Evolutionary conservation across 2,888 invertebrate species (phyloP).

Genomic region (Scaptodrosophila latifasciaeformis): DNA sequence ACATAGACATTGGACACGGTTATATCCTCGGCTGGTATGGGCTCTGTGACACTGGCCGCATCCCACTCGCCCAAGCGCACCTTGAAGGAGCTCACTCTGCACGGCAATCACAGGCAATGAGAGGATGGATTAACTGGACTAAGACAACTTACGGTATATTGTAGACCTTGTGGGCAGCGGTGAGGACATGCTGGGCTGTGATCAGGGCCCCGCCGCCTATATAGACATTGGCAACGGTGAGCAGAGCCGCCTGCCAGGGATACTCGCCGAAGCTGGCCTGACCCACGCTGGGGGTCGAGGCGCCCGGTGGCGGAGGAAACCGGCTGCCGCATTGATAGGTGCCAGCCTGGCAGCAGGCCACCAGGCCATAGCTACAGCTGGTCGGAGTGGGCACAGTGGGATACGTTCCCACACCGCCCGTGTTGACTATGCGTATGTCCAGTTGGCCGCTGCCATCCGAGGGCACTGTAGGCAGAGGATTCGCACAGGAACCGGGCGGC

Average conservation of each 20-base stretch:
- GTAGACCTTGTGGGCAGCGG: conserved; percentile 83
- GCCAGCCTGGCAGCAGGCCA: conserved; percentile 68
- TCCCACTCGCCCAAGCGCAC: conserved; percentile 87
- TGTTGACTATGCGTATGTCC: conserved; percentile 80
- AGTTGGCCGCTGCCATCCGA: conserved; percentile 78
- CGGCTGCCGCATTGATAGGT: conserved; percentile 71
- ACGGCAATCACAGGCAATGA: background rate
- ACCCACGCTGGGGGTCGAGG: conserved; percentile 74
- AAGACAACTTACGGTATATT: conserved; percentile 78
- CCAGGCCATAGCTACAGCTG: conserved; percentile 63
- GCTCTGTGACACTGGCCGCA: conserved; percentile 80
- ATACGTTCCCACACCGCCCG: no score
- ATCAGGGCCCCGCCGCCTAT: conserved; percentile 85
- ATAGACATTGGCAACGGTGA: conserved; percentile 79
- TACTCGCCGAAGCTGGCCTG: conserved; percentile 82
- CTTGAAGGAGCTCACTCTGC: conserved; percentile 76
- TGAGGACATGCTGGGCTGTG: conserved; percentile 81
- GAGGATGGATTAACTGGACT: background rate
- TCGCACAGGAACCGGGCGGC: conserved; percentile 70
- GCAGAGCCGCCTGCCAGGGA: conserved; percentile 83
- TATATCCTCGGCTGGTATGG: conserved; percentile 81
- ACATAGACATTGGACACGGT: conserved; percentile 78
- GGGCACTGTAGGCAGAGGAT: conserved; percentile 53
- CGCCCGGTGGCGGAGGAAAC: conserved; percentile 69
- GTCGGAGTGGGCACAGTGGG: conserved; percentile 32